Conservation (phyloP, 2,797 vertebrate genomes). For the Sebastes baramenuke region DNA sequence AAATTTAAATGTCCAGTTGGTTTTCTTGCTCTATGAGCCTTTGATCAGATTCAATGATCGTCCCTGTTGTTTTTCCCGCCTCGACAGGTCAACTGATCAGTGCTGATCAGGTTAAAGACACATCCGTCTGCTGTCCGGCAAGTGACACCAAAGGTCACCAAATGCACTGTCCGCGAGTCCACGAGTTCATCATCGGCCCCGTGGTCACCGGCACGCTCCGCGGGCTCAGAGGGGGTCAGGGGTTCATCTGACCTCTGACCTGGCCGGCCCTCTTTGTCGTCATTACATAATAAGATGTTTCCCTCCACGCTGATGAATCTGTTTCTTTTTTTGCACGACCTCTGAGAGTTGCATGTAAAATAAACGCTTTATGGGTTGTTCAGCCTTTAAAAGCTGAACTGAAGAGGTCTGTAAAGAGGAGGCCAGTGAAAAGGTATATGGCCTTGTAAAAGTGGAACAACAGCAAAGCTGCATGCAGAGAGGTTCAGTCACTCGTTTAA, state of each 20-base stretch:
- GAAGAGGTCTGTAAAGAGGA: constrained; percentile 45
- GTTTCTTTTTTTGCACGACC: constrained; percentile 31
- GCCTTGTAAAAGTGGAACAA: constrained; percentile 64
- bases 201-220: constrained; percentile 72
- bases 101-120: constrained; percentile 50
- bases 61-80: background rate
- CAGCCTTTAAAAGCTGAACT: constrained; percentile 21
- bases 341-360: constrained; percentile 22
- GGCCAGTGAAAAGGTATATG: constrained; percentile 32
- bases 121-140: constrained; percentile 53
- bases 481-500: background rate
- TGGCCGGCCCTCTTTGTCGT: constrained; percentile 60
- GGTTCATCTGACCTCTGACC: constrained; percentile 70
- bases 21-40: background rate
- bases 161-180: constrained; percentile 70
- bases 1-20: accelerated
- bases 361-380: constrained; percentile 54
- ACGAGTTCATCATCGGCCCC: constrained; percentile 71
- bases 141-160: constrained; percentile 69
- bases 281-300: constrained; percentile 69
- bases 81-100: constrained; percentile 60
- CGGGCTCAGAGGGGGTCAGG: constrained; percentile 48
- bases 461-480: background rate
- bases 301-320: constrained; percentile 54
- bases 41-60: background rate